phyloP scores from a whole-genome alignment of 2,113 vertebrate species.

The Machaerirhynchus nigripectus region DNA sequence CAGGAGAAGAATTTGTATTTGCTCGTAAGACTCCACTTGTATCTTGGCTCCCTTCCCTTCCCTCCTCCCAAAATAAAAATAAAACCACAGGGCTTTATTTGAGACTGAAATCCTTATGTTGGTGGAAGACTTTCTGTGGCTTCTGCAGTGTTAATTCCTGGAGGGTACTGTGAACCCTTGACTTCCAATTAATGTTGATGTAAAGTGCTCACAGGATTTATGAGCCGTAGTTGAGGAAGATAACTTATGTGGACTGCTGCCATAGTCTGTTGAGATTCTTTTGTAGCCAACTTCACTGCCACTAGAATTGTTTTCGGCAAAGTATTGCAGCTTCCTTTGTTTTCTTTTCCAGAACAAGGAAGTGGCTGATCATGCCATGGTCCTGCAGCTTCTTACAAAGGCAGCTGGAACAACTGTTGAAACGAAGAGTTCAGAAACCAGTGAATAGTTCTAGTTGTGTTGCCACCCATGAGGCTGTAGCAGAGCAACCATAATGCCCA shows the following conservation, averaged over 20 bases:
- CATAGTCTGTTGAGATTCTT: background rate
- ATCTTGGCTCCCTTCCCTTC: background rate
- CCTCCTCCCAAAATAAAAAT: background rate
- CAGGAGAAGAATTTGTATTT: background rate
- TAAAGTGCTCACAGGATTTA: background rate
- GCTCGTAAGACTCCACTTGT: background rate
- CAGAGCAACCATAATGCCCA: background rate
- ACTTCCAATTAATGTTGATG: background rate
- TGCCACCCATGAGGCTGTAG: background rate
- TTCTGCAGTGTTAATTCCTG: background rate
- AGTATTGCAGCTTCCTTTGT: background rate
- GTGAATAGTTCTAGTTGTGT: background rate
- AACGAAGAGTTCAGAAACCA: background rate
- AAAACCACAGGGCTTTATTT: background rate
- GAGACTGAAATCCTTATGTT: background rate
- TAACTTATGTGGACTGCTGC: background rate
- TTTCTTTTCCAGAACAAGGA: background rate
- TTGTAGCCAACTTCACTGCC: background rate
- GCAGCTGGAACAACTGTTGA: background rate
- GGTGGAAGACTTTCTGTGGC: background rate
- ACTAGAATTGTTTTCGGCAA: background rate
- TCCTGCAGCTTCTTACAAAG: background rate
- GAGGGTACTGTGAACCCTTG: background rate
- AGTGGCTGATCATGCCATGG: accelerated
- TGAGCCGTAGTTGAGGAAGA: background rate